Evolutionary conservation across 2,797 vertebrate genomes (phyloP).

Genomic region (Gephyroberyx darwinii): DNA sequence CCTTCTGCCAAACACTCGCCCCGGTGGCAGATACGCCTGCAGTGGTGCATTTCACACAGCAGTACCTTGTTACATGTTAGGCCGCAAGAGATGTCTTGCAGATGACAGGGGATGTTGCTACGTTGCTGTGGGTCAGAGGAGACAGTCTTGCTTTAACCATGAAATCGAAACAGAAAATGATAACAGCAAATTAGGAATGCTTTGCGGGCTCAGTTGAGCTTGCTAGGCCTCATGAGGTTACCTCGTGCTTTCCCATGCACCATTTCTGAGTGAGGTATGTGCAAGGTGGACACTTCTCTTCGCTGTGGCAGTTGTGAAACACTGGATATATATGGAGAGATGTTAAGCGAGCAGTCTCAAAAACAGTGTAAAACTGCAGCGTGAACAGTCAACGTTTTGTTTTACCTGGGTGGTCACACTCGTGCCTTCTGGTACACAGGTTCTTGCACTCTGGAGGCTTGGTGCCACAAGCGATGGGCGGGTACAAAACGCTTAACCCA

Average conservation of each 20-base stretch:
- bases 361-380: neutral
- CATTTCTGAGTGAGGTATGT: conserved; percentile 97
- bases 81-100: conserved; percentile 96
- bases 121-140: conserved; percentile 83
- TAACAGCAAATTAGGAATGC: neutral
- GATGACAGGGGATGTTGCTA: conserved; percentile 96
- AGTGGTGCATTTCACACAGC: conserved; percentile 91
- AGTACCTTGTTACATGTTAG: conserved; percentile 88
- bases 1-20: conserved; percentile 89
- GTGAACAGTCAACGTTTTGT: accelerated
- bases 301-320: conserved; percentile 96
- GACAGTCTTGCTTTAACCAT: neutral
- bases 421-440: conserved; percentile 89
- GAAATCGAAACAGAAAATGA: neutral
- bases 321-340: conserved; percentile 77
- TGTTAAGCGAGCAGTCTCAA: neutral
- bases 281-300: conserved; percentile 97
- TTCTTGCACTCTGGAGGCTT: conserved; percentile 96
- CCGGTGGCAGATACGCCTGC: conserved; percentile 94
- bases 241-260: conserved; percentile 99
- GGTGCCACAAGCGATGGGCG: conserved; percentile 95
- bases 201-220: neutral
- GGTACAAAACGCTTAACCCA: conserved; percentile 91
- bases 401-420: conserved; percentile 95
- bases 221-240: conserved; percentile 71